Percentiles rank a stretch among this genome's conserved stretches.
Conservation (phyloP, 2,797 vertebrate genomes). For the Phalanger gymnotis region DNA sequence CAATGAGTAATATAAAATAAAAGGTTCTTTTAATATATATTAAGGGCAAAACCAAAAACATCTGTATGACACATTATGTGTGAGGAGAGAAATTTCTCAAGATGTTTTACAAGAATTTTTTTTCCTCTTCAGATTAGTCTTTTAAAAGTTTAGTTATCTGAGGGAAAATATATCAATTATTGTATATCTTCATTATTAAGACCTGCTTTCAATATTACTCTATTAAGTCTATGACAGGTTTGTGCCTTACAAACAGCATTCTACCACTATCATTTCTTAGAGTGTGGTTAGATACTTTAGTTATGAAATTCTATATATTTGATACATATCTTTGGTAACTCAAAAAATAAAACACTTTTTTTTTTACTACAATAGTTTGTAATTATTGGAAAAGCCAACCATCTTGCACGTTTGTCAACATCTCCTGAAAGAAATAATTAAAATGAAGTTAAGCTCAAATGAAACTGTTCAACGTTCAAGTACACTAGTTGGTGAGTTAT, state of each 20-base stretch:
- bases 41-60: too few relatives aligned
- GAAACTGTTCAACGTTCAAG: constrained; percentile 75
- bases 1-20: neutral
- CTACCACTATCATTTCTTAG: neutral
- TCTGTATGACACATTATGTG: too few relatives aligned
- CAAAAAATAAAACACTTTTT: too few relatives aligned
- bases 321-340: too few relatives aligned
- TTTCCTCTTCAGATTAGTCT: too few relatives aligned
- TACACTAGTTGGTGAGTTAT: constrained; percentile 50
- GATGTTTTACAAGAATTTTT: too few relatives aligned
- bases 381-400: neutral
- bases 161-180: too few relatives aligned
- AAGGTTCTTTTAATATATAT: neutral
- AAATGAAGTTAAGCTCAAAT: constrained; percentile 75
- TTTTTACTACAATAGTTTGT: too few relatives aligned
- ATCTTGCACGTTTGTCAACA: constrained; percentile 40
- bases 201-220: too few relatives aligned
- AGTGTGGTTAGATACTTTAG: neutral
- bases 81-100: too few relatives aligned
- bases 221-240: neutral
- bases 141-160: too few relatives aligned
- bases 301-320: neutral
- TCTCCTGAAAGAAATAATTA: constrained; percentile 62
- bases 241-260: neutral
- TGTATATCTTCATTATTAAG: too few relatives aligned